Base-by-base conservation (phyloP, 2,888 invertebrate species). In the Mythimna vitellina region DNA sequence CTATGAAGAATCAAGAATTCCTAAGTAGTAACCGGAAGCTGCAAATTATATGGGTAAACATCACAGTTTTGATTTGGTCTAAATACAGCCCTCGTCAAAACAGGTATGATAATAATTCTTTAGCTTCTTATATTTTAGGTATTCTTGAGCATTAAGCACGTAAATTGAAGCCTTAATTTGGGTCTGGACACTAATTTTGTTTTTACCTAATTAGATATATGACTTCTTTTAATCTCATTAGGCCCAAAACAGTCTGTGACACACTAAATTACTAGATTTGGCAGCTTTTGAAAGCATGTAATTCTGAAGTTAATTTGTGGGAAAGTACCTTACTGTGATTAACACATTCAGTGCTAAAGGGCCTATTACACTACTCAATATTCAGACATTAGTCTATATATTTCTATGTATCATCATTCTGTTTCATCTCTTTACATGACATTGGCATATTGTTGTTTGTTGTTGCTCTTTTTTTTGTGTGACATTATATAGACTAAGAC, bases 91-190 rank as follows among this genome's bases (percentile, higher is more conserved):
- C 38, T 12, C 14, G 1, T 51, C n/a, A n/a, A 51, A 51, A 8
- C 8, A n/a, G 49, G n/a, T 1, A n/a, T 49, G 49, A 51, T 51
- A n/a, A 20, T 49, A 7, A 51, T 51, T n/a, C 49, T 49, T 49
- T 9, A 51, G 49, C 8, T 20, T 51, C 7, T 38, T 25, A 1
- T 14, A 53, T 22, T 42, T 25, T 17, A 29, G 0, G 7, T 22
- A 22, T 53, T 25, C 9, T 32, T 2, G 17, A 25, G 14, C 14
- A 25, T 6, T 22, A 46, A 20, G 46, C 25, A 56, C 35, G 17
- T 42, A 38, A 46, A 49, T n/a, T 54, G 69, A 73, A 73, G 38
- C 73, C 77, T 61, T 77, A 69, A 22, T 68, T 54, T 49, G 22
- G 51, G 51, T 8, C 60, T 54, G 17, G 46, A 25, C n/a, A 54